These are phyloP conservation scores for Drosophila differens DNA, from an alignment of 2,888 invertebrate species.

Conservation along the genomic window DNA sequence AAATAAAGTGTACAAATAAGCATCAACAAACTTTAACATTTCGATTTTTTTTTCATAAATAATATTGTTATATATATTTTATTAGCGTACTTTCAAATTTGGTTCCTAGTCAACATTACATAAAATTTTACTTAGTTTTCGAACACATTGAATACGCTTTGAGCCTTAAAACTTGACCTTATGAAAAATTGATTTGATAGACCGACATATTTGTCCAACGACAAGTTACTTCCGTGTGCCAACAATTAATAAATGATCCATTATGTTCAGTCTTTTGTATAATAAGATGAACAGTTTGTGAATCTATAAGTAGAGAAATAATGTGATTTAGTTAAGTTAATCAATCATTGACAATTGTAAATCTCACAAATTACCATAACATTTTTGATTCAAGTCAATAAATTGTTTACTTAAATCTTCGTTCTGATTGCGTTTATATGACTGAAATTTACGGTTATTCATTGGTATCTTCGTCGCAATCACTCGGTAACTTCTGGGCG, in stretches of 20 bases:
- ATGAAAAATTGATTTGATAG: slow-evolving; percentile 37
- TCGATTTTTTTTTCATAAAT: neutral
- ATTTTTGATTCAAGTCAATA: slow-evolving; percentile 11
- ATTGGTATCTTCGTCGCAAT: slow-evolving; percentile 16
- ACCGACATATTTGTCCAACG: slow-evolving; percentile 38
- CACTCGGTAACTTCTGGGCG: slow-evolving; percentile 4
- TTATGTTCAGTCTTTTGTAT: slow-evolving; percentile 55
- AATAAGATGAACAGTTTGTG: slow-evolving; percentile 46
- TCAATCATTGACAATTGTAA: neutral
- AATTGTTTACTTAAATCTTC: slow-evolving; percentile 7
- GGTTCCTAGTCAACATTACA: slow-evolving; percentile 50
- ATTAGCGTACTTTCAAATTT: slow-evolving; percentile 52
- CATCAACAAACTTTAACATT: neutral
- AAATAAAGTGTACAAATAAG: neutral
- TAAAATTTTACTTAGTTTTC: slow-evolving; percentile 60
- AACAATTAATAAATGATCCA: slow-evolving; percentile 41
- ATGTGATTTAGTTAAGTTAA: neutral
- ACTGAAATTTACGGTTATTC: slow-evolving; percentile 1
- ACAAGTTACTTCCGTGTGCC: slow-evolving; percentile 37
- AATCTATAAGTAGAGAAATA: slow-evolving; percentile 35
- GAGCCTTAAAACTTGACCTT: slow-evolving; percentile 44
- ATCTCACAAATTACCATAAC: slow-evolving; percentile 32
- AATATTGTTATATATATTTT: slow-evolving; percentile 28
- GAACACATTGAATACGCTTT: slow-evolving; percentile 60
- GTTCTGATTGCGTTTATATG: slow-evolving; percentile 11